Percentiles rank a stretch among this genome's conserved stretches.
Conservation (phyloP, 2,113 vertebrate genomes). For the Silurus meridionalis region DNA sequence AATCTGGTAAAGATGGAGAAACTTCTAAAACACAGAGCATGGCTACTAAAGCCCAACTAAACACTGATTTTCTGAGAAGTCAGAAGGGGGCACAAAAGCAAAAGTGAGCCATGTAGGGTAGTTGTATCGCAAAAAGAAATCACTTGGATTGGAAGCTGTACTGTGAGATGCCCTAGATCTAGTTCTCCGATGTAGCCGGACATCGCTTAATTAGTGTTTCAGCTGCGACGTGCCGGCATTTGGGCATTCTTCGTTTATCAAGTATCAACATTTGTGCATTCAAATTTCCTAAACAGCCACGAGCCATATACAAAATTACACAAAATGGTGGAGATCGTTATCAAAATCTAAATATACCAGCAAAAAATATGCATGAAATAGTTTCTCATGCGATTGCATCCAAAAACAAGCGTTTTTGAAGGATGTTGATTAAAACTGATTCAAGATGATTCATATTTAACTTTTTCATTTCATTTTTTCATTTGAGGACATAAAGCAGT, state of each 20-base stretch:
- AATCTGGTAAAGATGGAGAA: neutral
- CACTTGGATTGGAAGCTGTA: neutral
- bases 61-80: neutral
- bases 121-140: neutral
- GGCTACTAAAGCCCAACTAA: neutral
- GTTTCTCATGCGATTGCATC: neutral
- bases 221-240: neutral
- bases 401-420: neutral
- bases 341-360: neutral
- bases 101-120: neutral
- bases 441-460: neutral
- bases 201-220: too few relatives aligned
- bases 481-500: neutral
- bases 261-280: neutral
- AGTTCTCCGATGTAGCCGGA: neutral
- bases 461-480: neutral
- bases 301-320: neutral
- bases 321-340: neutral
- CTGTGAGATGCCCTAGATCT: neutral
- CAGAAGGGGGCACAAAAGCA: conserved; percentile 24
- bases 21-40: neutral
- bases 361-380: neutral
- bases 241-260: neutral
- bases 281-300: neutral
- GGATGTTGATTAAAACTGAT: neutral